A percentile compares a stretch with the other conserved stretches of the same genome.
These are phyloP conservation scores for Palythoa caribaeorum DNA, from an alignment of 92 coral and sea anemone species.

Conservation along the genomic window DNA sequence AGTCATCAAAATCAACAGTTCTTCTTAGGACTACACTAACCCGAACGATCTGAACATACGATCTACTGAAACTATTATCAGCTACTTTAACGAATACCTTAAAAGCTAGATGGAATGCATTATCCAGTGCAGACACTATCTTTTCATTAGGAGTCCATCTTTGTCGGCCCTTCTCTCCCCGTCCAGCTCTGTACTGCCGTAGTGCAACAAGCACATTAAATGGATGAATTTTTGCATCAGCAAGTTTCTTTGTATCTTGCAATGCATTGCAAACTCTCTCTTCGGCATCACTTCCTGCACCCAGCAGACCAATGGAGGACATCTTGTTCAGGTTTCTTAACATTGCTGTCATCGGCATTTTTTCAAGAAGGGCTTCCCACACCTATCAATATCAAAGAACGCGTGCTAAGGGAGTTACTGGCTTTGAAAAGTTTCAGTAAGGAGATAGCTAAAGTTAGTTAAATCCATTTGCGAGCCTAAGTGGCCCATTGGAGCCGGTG, in stretches of 20 bases:
- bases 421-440: neutral
- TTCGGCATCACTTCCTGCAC: conserved; percentile 65
- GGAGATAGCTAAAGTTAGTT: neutral
- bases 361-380: conserved; percentile 87
- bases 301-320: conserved; percentile 81
- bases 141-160: conserved; percentile 76
- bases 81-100: conserved; percentile 64
- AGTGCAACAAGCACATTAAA: conserved; percentile 85
- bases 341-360: conserved; percentile 99
- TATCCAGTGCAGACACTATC: conserved; percentile 83
- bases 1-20: too few relatives aligned
- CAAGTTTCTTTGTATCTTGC: conserved; percentile 53
- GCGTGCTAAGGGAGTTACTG: neutral
- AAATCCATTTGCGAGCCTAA: too few relatives aligned
- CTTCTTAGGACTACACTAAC: too few relatives aligned
- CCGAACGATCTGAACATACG: too few relatives aligned
- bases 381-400: conserved; percentile 64
- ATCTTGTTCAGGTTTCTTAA: conserved; percentile 93
- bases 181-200: conserved; percentile 87
- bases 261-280: conserved; percentile 68
- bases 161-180: conserved; percentile 88
- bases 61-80: neutral
- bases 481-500: too few relatives aligned
- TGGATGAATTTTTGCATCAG: conserved; percentile 92
- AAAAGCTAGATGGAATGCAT: conserved; percentile 89